These are phyloP conservation scores for Carapus acus DNA, from an alignment of 2,797 vertebrate species.

Conservation along the genomic window DNA sequence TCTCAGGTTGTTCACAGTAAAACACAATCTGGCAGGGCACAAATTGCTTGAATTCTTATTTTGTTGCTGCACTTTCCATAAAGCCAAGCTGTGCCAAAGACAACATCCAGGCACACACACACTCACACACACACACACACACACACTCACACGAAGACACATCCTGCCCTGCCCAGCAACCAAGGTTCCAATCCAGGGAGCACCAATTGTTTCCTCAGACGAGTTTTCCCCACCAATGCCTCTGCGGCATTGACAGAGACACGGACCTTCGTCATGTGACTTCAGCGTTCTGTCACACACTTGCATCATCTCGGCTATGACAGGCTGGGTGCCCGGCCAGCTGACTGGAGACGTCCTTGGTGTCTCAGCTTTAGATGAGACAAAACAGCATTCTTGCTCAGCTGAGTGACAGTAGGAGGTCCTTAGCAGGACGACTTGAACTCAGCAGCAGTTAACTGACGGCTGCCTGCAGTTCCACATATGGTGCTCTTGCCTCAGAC, in stretches of 20 bases:
- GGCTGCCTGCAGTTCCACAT: no score
- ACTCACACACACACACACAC: background rate
- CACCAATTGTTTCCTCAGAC: conserved; percentile 53
- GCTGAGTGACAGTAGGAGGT: background rate
- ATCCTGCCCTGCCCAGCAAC: conserved; percentile 57
- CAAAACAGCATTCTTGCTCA: conserved; percentile 14
- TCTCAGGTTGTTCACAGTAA: conserved; percentile 9
- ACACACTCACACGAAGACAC: conserved; percentile 3
- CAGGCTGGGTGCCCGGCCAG: conserved; percentile 42
- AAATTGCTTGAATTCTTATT: conserved; percentile 31
- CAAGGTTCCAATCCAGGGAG: conserved; percentile 55
- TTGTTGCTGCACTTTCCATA: conserved; percentile 8
- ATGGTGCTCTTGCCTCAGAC: no score
- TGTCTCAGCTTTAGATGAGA: conserved; percentile 18
- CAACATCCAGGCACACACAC: no score
- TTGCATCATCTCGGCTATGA: conserved; percentile 61
- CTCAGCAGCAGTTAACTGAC: no score
- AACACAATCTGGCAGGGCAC: conserved; percentile 19
- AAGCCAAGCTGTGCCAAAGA: background rate
- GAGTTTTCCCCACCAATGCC: conserved; percentile 37
- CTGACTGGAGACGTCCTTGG: conserved; percentile 35
- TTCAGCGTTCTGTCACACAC: conserved; percentile 47
- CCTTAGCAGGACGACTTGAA: background rate
- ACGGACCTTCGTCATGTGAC: conserved; percentile 44
- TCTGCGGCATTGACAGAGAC: conserved; percentile 39